These are phyloP conservation scores for Cynaeus angustus DNA, from an alignment of 2,888 invertebrate genomes.

Conservation along the genomic window DNA sequence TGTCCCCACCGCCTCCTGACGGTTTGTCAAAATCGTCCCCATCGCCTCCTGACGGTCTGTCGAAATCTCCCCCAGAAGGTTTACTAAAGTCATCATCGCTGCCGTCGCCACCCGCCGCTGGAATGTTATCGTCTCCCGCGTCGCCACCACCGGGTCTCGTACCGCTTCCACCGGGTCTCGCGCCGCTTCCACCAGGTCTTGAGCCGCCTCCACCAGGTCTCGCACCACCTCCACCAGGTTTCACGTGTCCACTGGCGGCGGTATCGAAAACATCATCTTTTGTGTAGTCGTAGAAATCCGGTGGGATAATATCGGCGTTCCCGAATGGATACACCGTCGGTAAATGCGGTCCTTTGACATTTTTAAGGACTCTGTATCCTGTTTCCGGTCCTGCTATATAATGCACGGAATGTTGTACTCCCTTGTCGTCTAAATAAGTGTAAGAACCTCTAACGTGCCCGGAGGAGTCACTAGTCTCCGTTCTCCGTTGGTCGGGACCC, in stretches of 20 bases:
- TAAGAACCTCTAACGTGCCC: conserved; percentile 85
- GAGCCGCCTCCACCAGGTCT: too few relatives aligned
- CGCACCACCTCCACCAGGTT: conserved; percentile 65
- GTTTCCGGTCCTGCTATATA: conserved; percentile 87
- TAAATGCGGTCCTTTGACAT: conserved; percentile 79
- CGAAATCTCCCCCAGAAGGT: conserved; percentile 22
- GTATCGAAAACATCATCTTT: conserved; percentile 68
- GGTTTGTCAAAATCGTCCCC: conserved; percentile 5
- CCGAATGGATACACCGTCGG: conserved; percentile 75
- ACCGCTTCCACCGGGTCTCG: conserved; percentile 37
- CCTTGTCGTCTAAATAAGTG: conserved; percentile 86
- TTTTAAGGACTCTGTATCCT: conserved; percentile 83
- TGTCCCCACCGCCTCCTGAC: conserved; percentile 11
- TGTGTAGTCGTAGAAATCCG: conserved; percentile 66
- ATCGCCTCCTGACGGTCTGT: conserved; percentile 50
- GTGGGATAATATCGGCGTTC: conserved; percentile 73
- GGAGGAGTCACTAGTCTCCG: conserved; percentile 82
- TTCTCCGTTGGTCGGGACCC: conserved; percentile 84
- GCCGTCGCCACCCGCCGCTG: not conserved
- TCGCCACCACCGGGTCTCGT: not conserved
- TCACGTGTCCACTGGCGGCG: conserved; percentile 76
- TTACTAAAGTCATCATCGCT: conserved; percentile 35
- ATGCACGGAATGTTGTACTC: conserved; percentile 83
- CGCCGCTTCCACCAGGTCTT: conserved; percentile 68
- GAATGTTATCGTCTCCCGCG: not conserved